These are phyloP conservation scores for Proterorhinus semilunaris DNA, from an alignment of 2,113 vertebrate genomes.

Conservation along the genomic window DNA sequence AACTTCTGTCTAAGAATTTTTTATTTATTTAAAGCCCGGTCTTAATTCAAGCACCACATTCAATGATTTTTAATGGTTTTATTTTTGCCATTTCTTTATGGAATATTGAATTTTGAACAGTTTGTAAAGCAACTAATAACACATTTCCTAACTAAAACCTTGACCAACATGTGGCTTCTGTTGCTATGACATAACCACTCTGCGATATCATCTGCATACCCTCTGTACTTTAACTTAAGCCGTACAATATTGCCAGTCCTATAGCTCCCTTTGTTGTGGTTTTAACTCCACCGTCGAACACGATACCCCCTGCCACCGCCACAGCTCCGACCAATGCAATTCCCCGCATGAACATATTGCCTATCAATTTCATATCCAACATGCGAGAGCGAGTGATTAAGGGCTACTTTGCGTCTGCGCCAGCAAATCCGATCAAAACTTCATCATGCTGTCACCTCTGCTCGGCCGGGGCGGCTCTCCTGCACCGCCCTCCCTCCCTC, in stretches of 20 bases:
- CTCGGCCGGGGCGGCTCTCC: constrained; percentile 69
- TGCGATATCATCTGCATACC: too few relatives aligned
- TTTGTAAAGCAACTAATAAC: too few relatives aligned
- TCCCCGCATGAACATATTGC: constrained; percentile 47
- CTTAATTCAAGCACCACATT: too few relatives aligned
- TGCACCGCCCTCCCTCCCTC: constrained; percentile 66
- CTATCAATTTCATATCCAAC: constrained; percentile 62
- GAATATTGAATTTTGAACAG: too few relatives aligned
- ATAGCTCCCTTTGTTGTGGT: not conserved
- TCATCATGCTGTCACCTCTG: constrained; percentile 75
- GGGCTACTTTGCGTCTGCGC: constrained; percentile 55
- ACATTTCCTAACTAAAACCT: too few relatives aligned
- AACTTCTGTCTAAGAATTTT: too few relatives aligned
- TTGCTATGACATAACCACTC: too few relatives aligned
- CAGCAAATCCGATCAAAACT: constrained; percentile 71
- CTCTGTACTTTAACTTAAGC: too few relatives aligned
- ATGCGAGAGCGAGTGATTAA: constrained; percentile 50
- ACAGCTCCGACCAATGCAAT: constrained; percentile 15
- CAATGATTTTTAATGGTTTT: too few relatives aligned
- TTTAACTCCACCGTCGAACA: not conserved
- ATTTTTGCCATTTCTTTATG: too few relatives aligned
- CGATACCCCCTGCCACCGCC: not conserved
- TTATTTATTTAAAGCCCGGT: too few relatives aligned
- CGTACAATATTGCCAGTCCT: not conserved
- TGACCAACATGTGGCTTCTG: too few relatives aligned